Conservation (phyloP, 2,113 vertebrate species). For the Epinephelus lanceolatus region DNA sequence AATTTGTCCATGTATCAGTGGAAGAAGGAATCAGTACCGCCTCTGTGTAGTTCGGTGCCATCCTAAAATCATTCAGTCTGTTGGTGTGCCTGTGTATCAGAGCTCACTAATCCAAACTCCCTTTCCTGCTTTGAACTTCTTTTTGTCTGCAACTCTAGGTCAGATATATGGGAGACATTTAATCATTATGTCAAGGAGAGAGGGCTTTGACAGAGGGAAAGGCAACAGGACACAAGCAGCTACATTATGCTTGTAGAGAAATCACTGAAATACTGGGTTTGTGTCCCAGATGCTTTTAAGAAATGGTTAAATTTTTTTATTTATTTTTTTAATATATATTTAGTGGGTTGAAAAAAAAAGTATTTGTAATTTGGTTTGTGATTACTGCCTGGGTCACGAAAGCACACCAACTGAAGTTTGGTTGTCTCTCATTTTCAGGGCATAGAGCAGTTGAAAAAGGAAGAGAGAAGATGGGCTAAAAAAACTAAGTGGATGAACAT, state of each 20-base stretch:
- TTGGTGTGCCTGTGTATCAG: not conserved
- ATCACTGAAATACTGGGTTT: not conserved
- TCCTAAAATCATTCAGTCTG: conserved; percentile 9
- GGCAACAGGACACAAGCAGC: not conserved
- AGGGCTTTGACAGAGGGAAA: not conserved
- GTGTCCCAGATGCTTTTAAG: not conserved
- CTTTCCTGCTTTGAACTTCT: conserved; percentile 58
- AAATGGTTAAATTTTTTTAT: not conserved
- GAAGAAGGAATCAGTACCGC: conserved; percentile 40
- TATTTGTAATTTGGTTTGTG: conserved; percentile 50
- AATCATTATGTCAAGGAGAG: not conserved
- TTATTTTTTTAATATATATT: not conserved
- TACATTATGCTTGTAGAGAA: not conserved
- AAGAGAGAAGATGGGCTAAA: conserved; percentile 99
- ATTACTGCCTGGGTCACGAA: conserved; percentile 30
- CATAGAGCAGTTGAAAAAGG: conserved; percentile 99
- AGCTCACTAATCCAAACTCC: conserved; percentile 41
- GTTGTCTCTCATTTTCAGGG: conserved; percentile 98
- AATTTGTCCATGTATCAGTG: conserved; percentile 28
- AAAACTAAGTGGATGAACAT: conserved; percentile 99
- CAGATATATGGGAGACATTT: not conserved
- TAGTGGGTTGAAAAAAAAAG: not conserved
- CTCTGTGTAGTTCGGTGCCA: conserved; percentile 22
- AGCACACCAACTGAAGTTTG: conserved; percentile 84
- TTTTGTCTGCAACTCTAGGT: conserved; percentile 77